Evolutionary conservation across 2,888 invertebrate species (phyloP).

Genomic region (Zhuqinia jingwanae): DNA sequence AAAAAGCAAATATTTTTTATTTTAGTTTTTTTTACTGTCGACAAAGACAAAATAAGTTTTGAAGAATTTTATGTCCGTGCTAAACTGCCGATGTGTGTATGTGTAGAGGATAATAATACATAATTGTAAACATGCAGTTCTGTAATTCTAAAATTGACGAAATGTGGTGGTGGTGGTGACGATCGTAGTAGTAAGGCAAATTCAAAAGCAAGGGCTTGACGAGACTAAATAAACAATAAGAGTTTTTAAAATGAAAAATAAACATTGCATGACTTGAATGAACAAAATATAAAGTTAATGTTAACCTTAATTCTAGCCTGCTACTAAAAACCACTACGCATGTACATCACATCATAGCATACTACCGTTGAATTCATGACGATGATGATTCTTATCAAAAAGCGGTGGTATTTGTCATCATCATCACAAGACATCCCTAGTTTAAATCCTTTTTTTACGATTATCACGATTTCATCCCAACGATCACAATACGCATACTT

Average conservation of each 20-base stretch:
- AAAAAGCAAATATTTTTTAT: neutral
- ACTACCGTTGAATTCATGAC: neutral
- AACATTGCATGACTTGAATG: neutral
- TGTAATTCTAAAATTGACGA: too few species aligned
- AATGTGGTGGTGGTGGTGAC: neutral
- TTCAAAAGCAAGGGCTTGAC: neutral
- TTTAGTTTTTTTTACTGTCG: neutral
- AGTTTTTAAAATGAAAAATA: conserved; percentile 4
- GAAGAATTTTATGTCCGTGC: neutral
- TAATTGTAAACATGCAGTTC: too few species aligned
- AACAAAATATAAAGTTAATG: conserved; percentile 4
- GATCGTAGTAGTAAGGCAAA: too few species aligned
- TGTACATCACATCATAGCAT: too few species aligned
- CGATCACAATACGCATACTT: too few species aligned
- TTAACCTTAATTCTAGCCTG: conserved; percentile 9
- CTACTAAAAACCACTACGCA: neutral
- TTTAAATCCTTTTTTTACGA: neutral
- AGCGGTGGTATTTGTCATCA: neutral
- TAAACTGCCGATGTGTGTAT: neutral
- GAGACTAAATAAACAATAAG: conserved; percentile 11
- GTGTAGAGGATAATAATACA: too few species aligned
- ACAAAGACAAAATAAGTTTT: neutral
- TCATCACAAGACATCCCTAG: neutral
- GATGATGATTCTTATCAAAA: neutral
- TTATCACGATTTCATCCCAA: neutral